Evolutionary conservation across 2,888 invertebrate species (phyloP), one percentile per base, ranked within the genome.

Genomic region (Parnassius mnemosyne): DNA sequence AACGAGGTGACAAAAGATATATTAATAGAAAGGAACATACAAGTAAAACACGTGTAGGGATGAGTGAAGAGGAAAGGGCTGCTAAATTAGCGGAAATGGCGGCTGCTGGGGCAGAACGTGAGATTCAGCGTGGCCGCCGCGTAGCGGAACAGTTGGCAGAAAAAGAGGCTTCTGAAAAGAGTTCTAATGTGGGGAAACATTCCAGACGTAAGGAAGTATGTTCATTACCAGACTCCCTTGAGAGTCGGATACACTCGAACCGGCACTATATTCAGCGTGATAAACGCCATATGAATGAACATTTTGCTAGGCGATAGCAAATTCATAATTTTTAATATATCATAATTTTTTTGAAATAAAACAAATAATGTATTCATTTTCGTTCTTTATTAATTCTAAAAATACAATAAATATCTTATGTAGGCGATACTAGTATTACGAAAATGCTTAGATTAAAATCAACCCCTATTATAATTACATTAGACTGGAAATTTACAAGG

Each of bases 181-280:
- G 81, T 84, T 62, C 65, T 93, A 94, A 95, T 95, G 74, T 42
- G 2, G 93, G 95, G 66, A 92, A 96, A n/a, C 89, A 95, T 55
- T 87, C 67, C 89, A 86, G 69, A 67, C 87, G 68, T 79, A 81
- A 70, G 89, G 91, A 67, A 85, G 93, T 76, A 75, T 92, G 73
- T 59, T 94, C 94, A 0, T 92, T 94, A 69, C 93, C 92, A 25
- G 94, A 94, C 61, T 95, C 95, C 10, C 94, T 98, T 0, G 97
- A 97, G 77, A 94, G 95, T 66, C 93, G 98, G 70, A 95, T 98
- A 57, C 96, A 95, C 76, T 94, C 98, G 12, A 98, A 97, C 79
- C 94, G 96, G 52, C 96, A 98, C 82, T 96, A 97, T 74, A 96
- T 98, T 69, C 98, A 98, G 81, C 93, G 97, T 63, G 95, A 95